Conservation (phyloP, 2,888 invertebrate genomes). For the Nematopogon swammerdamellus region DNA sequence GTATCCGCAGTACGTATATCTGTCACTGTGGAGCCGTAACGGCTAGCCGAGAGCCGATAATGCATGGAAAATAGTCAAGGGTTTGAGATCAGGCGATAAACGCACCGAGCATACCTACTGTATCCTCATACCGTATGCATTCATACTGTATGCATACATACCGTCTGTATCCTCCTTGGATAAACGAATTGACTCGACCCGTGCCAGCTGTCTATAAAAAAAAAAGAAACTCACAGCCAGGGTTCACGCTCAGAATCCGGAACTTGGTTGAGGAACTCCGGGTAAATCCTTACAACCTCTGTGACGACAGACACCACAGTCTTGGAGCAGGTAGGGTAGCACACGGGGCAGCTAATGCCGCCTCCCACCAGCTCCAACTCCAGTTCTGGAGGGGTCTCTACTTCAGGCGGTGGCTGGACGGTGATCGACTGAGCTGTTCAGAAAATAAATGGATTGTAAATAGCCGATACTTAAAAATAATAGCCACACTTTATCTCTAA, state of each 20-base stretch:
- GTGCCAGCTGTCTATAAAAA: too few species aligned
- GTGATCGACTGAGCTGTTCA: slow-evolving; percentile 44
- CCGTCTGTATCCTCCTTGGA: too few species aligned
- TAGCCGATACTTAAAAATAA: not conserved
- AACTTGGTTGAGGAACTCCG: slow-evolving; percentile 25
- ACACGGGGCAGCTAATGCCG: slow-evolving; percentile 57
- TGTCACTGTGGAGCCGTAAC: too few species aligned
- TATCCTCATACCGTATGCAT: too few species aligned
- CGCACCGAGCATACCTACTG: too few species aligned
- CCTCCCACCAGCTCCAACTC: slow-evolving; percentile 47
- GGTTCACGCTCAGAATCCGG: slow-evolving; percentile 29
- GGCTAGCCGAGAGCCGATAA: too few species aligned
- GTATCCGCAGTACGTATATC: too few species aligned
- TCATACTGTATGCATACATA: too few species aligned
- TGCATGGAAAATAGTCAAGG: too few species aligned
- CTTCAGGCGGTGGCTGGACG: slow-evolving; percentile 29
- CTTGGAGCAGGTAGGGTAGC: slow-evolving; percentile 60
- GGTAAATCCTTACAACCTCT: slow-evolving; percentile 22
- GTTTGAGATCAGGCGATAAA: too few species aligned
- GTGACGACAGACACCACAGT: slow-evolving; percentile 20
- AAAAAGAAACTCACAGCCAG: slow-evolving; percentile 38
- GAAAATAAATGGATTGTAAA: not conserved
- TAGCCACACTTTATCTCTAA: too few species aligned
- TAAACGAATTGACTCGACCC: too few species aligned
- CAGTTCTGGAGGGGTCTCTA: slow-evolving; percentile 24